phyloP scores from a whole-genome alignment of 2,113 vertebrate species.

The Syngnathoides biaculeatus region DNA sequence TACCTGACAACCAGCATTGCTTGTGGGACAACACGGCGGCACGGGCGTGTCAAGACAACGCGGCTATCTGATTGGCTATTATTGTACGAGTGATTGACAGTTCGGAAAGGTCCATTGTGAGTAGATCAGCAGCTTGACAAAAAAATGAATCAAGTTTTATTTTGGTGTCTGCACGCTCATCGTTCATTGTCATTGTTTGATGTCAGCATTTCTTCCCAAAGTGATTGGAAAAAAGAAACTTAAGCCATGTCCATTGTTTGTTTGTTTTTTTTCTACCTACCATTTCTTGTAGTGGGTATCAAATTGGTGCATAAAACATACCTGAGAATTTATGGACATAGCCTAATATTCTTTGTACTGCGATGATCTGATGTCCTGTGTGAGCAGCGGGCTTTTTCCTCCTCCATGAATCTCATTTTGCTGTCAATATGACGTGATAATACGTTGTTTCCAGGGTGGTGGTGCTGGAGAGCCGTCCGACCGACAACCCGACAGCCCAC shows the following conservation, averaged over 20 bases:
- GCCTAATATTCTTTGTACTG: neutral
- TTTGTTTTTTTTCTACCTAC: neutral
- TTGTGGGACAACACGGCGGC: no score
- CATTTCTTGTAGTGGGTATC: no score
- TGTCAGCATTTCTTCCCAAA: neutral
- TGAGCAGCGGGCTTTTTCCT: neutral
- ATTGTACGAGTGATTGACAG: no score
- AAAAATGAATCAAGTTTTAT: neutral
- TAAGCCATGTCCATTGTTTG: neutral
- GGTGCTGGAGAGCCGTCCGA: conserved; percentile 95
- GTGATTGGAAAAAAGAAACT: neutral
- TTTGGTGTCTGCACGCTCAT: conserved; percentile 17
- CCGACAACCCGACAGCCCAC: conserved; percentile 95
- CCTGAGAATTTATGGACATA: neutral
- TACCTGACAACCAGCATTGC: no score
- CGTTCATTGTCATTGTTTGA: neutral
- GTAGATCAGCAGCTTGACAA: no score
- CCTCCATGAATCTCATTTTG: neutral
- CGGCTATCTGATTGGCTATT: no score
- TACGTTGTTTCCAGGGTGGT: conserved; percentile 81
- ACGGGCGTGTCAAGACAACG: no score
- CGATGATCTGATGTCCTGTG: neutral
- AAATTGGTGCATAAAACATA: neutral
- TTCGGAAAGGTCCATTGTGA: no score
- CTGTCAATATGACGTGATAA: neutral